Conservation (phyloP, 2,888 invertebrate genomes). For the Polymixis lichenea region DNA sequence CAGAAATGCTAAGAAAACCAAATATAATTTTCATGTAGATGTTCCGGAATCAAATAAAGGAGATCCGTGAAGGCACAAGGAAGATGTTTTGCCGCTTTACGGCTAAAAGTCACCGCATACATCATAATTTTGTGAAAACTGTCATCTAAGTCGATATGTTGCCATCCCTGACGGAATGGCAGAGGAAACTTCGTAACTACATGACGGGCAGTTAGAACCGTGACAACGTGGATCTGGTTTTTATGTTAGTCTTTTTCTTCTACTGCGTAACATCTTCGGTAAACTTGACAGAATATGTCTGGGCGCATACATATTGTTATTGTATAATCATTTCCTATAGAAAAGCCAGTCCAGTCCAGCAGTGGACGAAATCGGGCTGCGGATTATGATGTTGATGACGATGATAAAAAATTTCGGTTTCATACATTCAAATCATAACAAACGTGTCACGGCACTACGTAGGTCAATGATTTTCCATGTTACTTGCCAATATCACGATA, state of each 20-base stretch:
- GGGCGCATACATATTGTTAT: not conserved
- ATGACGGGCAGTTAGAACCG: not conserved
- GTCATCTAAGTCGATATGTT: slow-evolving; percentile 6
- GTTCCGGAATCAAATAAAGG: not conserved
- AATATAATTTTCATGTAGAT: not conserved
- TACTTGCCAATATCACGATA: too few species aligned
- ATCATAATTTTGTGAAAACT: slow-evolving; percentile 2
- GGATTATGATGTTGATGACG: too few species aligned
- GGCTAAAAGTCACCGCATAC: not conserved
- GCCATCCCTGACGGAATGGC: not conserved
- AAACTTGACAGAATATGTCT: not conserved
- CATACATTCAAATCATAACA: too few species aligned
- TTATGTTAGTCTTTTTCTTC: slow-evolving; percentile 3
- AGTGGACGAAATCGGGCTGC: too few species aligned
- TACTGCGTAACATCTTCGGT: not conserved
- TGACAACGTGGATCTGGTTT: slow-evolving; percentile 6
- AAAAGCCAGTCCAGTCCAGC: too few species aligned
- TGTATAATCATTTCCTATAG: not conserved
- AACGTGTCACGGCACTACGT: too few species aligned
- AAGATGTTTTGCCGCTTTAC: not conserved
- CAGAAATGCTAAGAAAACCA: not conserved
- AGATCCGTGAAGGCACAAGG: not conserved
- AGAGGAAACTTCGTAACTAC: slow-evolving; percentile 12
- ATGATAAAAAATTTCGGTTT: too few species aligned
- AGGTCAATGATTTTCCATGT: too few species aligned